Evolutionary conservation across 2,888 invertebrate species (phyloP), one percentile per base, ranked within the genome.

Genomic region (Oxystoma pomonae): DNA sequence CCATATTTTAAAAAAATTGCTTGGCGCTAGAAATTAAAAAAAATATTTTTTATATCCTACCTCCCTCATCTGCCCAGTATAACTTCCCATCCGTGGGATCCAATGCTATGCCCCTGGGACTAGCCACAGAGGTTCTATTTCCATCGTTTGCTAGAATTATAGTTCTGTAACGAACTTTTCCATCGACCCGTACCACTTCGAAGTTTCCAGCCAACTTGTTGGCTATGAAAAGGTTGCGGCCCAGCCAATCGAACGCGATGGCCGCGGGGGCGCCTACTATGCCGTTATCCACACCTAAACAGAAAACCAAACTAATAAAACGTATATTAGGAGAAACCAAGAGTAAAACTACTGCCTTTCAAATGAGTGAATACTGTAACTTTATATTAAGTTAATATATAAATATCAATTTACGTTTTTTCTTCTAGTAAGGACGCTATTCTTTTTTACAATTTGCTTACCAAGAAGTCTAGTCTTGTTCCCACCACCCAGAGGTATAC

Each of bases 41-140:
- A 35, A 35, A 35, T 35, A 35, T 96, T 92, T 1, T 94, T 94
- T 65, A 84, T 89, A 7, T 95, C 35, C 3, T 35, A 35, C 35
- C 96, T 9, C 98, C 98, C 70, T 94, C 92, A 76, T 99, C 99
- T 9, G 96, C 86, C 98, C 98, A 99, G 81, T 94, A 99, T 21
- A 97, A 81, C 81, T 91, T 90, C 83, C 98, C 98, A 72, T 93
- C 92, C n/a, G 87, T 86, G 0, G 98, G 96, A 82, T 98, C 96
- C 35, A 99, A 82, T 62, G 91, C 93, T 65, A 99, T 86, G 0
- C 92, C 87, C 72, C 87, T 90, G 0, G 98, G 98, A 71, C 89
- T 89, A 0, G 95, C 92, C 1, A 98, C 93, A 0, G 95, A 95
- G 0, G 87, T 86, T 63, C 84, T 87, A 69, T 89, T 92, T 0